These are phyloP conservation scores for Drosophila sucinea DNA, from an alignment of 1,140 invertebrate species.

Conservation along the genomic window DNA sequence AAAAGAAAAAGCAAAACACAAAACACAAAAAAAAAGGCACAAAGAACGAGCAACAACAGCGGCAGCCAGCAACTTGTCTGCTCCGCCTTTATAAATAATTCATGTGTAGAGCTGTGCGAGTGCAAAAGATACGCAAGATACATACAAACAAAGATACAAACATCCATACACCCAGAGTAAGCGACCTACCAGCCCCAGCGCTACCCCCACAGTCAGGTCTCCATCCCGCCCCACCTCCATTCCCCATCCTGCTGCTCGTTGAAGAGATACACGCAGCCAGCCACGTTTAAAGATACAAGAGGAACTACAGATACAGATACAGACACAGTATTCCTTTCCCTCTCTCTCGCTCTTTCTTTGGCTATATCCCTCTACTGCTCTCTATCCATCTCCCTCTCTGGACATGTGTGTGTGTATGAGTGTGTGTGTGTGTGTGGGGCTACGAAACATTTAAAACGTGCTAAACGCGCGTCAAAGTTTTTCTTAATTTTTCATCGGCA, in stretches of 20 bases:
- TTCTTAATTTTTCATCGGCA: conserved; percentile 81
- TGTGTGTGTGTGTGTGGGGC: conserved; percentile 39
- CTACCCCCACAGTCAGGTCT: background rate
- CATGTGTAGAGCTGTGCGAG: conserved; percentile 75
- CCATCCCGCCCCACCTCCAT: conserved; percentile 5
- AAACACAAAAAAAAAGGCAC: conserved; percentile 52
- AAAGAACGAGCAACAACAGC: conserved; percentile 57
- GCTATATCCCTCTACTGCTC: background rate
- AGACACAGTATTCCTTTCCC: conserved; percentile 18
- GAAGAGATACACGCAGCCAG: conserved; percentile 48
- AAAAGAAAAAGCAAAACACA: conserved; percentile 20
- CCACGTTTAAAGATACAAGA: conserved; percentile 78
- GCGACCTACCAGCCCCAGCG: conserved; percentile 2
- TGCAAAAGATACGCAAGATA: conserved; percentile 79
- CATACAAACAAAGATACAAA: conserved; percentile 7
- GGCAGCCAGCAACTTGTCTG: conserved; percentile 80
- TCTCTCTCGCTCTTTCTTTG: background rate
- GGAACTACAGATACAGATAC: conserved; percentile 61
- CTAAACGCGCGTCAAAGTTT: conserved; percentile 81
- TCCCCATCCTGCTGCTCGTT: background rate
- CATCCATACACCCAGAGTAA: conserved; percentile 36
- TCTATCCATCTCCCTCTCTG: conserved; percentile 15
- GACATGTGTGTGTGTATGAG: conserved; percentile 29
- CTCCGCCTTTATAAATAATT: conserved; percentile 84
- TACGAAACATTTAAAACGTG: conserved; percentile 79